Conservation (phyloP, 2,113 vertebrate species). For the Mus pahari region DNA sequence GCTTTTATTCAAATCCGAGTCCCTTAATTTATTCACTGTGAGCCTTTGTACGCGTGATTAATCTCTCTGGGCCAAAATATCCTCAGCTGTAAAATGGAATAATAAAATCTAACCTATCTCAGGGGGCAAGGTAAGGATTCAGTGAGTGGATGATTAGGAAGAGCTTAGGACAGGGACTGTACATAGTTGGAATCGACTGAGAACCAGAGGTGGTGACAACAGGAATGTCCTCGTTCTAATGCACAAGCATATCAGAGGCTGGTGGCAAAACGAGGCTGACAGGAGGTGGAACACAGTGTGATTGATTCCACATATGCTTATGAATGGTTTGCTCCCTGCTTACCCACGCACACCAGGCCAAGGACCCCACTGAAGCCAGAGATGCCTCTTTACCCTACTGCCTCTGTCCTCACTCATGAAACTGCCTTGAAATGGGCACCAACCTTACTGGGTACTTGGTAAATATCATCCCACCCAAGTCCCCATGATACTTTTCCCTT, state of each 20-base stretch:
- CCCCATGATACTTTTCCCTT: too few relatives aligned
- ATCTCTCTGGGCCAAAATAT: constrained; percentile 17
- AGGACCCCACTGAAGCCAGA: background rate
- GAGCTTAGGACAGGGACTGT: background rate
- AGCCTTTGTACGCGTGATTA: background rate
- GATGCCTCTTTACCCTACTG: background rate
- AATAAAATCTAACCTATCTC: constrained; percentile 52
- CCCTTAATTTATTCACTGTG: background rate
- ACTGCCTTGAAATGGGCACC: background rate
- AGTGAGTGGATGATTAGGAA: background rate
- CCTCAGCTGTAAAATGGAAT: constrained; percentile 57
- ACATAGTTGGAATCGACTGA: background rate
- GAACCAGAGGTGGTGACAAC: accelerated
- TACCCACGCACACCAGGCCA: background rate
- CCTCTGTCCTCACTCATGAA: background rate
- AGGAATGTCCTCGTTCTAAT: accelerated
- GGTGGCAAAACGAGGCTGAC: background rate
- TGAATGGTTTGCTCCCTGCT: background rate
- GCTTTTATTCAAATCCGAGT: background rate
- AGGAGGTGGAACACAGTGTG: background rate
- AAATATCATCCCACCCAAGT: background rate
- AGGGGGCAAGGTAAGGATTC: background rate
- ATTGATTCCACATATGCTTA: background rate
- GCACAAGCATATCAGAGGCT: background rate
- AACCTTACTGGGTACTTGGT: too few relatives aligned